Conservation (phyloP, 1,140 invertebrate species). For the Trichomalopsis sarcophagae region DNA sequence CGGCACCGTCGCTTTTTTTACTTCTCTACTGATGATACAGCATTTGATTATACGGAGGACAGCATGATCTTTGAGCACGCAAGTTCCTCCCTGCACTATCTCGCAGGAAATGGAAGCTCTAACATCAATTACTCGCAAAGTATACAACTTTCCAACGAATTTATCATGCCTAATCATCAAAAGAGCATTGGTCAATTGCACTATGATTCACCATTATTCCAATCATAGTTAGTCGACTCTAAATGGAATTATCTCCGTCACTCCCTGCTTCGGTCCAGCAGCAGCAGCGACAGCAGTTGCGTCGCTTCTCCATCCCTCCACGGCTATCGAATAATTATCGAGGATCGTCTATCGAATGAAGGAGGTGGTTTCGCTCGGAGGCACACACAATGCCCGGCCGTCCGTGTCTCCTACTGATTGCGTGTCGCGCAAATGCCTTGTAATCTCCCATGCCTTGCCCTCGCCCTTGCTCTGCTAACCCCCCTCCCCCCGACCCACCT, state of each 20-base stretch:
- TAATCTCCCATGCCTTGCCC: constrained; percentile 60
- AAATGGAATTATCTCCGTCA: constrained; percentile 32
- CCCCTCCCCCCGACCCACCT: too few species aligned
- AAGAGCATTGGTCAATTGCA: neutral
- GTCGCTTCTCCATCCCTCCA: constrained; percentile 7
- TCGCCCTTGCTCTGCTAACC: constrained; percentile 20
- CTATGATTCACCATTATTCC: constrained; percentile 17
- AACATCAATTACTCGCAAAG: neutral
- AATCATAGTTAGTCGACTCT: neutral
- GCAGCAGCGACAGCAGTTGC: neutral
- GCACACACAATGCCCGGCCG: constrained; percentile 58
- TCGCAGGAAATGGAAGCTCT: too few species aligned
- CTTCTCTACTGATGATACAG: too few species aligned
- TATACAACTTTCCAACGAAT: neutral
- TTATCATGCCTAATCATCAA: neutral
- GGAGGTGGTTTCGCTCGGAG: constrained; percentile 51
- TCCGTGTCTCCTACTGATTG: constrained; percentile 63
- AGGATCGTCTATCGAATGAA: constrained; percentile 59
- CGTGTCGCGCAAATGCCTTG: constrained; percentile 63
- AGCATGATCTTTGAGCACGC: too few species aligned
- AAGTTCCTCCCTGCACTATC: too few species aligned
- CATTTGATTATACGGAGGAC: too few species aligned
- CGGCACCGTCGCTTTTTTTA: neutral
- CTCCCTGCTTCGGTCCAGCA: neutral
- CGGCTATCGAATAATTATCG: constrained; percentile 67